Evolutionary conservation across 2,888 invertebrate genomes (phyloP).

Genomic region (Ophion slaviceki): DNA sequence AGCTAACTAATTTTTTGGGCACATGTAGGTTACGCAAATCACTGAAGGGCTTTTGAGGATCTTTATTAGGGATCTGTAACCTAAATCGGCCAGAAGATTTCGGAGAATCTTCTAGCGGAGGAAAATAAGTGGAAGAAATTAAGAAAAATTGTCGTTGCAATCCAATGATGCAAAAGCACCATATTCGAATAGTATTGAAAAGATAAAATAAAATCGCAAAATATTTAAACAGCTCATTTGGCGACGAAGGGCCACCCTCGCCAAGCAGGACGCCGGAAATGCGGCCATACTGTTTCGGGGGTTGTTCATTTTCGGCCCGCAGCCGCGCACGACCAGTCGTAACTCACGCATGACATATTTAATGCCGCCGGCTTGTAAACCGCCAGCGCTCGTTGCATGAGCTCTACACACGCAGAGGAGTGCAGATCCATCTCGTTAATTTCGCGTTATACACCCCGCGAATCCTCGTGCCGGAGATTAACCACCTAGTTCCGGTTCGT

Average conservation of each 20-base stretch:
- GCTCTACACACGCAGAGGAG: slow-evolving; percentile 48
- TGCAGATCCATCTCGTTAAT: slow-evolving; percentile 66
- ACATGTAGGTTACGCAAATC: too few relatives aligned
- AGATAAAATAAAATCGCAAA: too few relatives aligned
- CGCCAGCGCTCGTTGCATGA: neutral
- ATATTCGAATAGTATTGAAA: too few relatives aligned
- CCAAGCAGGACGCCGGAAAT: slow-evolving; percentile 2
- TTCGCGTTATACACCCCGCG: slow-evolving; percentile 54
- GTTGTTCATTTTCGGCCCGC: neutral
- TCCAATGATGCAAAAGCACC: too few relatives aligned
- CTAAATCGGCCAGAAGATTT: too few relatives aligned
- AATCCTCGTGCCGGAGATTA: slow-evolving; percentile 53
- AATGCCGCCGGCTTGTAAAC: slow-evolving; percentile 47
- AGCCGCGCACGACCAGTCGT: slow-evolving; percentile 15
- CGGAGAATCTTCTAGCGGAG: too few relatives aligned
- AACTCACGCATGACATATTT: slow-evolving; percentile 43
- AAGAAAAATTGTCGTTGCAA: too few relatives aligned
- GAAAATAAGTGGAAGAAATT: too few relatives aligned
- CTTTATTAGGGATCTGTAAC: too few relatives aligned
- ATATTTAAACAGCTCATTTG: too few relatives aligned
- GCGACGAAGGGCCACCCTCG: neutral
- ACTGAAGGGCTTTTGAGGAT: too few relatives aligned
- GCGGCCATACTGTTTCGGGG: neutral
- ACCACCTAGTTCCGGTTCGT: slow-evolving; percentile 53
- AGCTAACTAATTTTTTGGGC: too few relatives aligned